These are phyloP conservation scores for Coregonus ussuriensis DNA, from an alignment of 2,797 vertebrate genomes.

Conservation along the genomic window DNA sequence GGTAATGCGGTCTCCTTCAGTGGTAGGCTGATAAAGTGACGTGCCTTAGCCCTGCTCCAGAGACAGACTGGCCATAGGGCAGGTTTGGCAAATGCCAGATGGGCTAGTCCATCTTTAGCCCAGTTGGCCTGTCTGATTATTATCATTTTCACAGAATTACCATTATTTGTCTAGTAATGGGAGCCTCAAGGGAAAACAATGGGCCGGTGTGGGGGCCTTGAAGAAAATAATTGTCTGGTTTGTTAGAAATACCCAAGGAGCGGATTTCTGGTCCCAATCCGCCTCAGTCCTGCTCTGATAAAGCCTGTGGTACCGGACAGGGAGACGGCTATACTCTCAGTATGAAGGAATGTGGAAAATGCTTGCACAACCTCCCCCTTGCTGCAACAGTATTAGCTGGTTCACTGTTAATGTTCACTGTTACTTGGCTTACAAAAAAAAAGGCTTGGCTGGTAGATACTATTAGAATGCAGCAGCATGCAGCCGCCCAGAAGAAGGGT, in stretches of 20 bases:
- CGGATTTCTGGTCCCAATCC: background rate
- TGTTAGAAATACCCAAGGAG: background rate
- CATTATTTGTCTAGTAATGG: background rate
- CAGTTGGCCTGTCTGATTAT: background rate
- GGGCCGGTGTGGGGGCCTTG: background rate
- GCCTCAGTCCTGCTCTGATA: constrained; percentile 55
- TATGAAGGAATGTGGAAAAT: constrained; percentile 67
- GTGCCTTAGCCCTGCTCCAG: constrained; percentile 31
- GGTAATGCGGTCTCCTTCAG: constrained; percentile 25
- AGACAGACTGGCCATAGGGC: background rate
- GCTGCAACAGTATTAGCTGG: constrained; percentile 48
- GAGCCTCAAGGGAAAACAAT: background rate
- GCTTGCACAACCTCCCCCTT: constrained; percentile 55
- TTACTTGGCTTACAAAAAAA: constrained; percentile 11
- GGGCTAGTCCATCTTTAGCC: background rate
- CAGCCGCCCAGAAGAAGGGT: constrained; percentile 4
- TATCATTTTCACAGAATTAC: too few relatives aligned
- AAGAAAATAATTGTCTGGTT: background rate
- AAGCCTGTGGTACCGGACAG: constrained; percentile 11
- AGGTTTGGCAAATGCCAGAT: background rate
- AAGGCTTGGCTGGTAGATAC: constrained; percentile 21
- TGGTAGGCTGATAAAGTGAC: constrained; percentile 45
- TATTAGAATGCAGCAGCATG: background rate
- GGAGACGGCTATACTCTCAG: constrained; percentile 46
- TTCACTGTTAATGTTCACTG: constrained; percentile 4